Evolutionary conservation across 92 coral and sea anemone genomes (phyloP).

Genomic region (Bergia sp.): DNA sequence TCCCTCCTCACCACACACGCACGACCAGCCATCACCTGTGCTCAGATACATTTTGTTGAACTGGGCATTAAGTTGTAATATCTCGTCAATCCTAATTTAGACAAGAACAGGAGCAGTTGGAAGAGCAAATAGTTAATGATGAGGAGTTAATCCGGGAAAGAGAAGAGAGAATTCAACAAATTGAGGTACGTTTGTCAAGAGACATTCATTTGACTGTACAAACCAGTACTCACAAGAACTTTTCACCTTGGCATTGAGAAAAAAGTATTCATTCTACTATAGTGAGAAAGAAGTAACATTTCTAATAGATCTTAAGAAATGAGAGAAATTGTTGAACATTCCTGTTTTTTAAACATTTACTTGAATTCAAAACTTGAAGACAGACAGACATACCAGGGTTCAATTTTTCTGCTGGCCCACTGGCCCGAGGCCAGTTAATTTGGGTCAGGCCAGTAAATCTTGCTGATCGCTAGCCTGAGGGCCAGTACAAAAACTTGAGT

Average conservation of each 20-base stretch:
- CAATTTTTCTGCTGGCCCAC: too few relatives aligned
- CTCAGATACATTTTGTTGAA: not conserved
- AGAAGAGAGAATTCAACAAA: constrained; percentile 83
- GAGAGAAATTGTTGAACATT: not conserved
- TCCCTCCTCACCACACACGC: too few relatives aligned
- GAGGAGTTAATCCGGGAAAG: constrained; percentile 84
- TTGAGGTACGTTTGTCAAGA: constrained; percentile 67
- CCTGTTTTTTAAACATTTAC: too few relatives aligned
- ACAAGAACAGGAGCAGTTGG: constrained; percentile 79
- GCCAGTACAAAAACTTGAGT: too few relatives aligned
- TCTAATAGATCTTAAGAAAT: too few relatives aligned
- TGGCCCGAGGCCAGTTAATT: too few relatives aligned
- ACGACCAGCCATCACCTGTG: not conserved
- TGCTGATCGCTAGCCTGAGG: too few relatives aligned
- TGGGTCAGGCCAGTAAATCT: too few relatives aligned
- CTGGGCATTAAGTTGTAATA: not conserved
- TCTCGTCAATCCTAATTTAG: constrained; percentile 44
- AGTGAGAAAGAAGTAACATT: too few relatives aligned
- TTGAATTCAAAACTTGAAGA: not conserved
- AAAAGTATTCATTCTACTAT: not conserved
- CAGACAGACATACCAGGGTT: not conserved
- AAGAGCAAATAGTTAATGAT: constrained; percentile 80
- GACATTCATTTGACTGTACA: not conserved
- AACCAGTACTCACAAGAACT: not conserved
- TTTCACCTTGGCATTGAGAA: not conserved